Evolutionary conservation across 2,797 vertebrate species (phyloP).

Genomic region (Mallotus villosus): DNA sequence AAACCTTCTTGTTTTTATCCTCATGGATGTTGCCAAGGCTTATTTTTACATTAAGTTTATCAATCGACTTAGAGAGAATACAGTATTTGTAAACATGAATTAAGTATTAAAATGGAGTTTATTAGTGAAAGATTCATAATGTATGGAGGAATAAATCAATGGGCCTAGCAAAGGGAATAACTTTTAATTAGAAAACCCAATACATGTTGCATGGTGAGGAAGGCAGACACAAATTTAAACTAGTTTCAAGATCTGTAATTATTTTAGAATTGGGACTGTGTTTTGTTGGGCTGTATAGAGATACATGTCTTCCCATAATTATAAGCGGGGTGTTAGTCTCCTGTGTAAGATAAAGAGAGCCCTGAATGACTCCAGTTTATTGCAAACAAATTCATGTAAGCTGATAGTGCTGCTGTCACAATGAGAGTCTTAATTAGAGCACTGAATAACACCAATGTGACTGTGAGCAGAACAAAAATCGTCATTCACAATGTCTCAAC

Average conservation of each 20-base stretch:
- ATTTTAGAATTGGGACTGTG: conserved; percentile 25
- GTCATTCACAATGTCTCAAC: conserved; percentile 48
- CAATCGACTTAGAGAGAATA: conserved; percentile 16
- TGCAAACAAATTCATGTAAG: conserved; percentile 55
- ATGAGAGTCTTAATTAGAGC: conserved; percentile 68
- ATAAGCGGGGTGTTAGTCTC: conserved; percentile 52
- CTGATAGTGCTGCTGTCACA: conserved; percentile 49
- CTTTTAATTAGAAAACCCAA: conserved; percentile 33
- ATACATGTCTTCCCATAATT: conserved; percentile 42
- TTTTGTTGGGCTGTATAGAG: conserved; percentile 30
- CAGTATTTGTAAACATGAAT: conserved; percentile 1
- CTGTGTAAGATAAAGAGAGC: conserved; percentile 53
- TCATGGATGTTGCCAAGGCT: neutral
- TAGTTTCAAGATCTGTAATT: conserved; percentile 44
- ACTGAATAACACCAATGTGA: conserved; percentile 49
- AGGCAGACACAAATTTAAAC: conserved; percentile 28
- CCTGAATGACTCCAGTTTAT: conserved; percentile 62
- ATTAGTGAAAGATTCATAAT: conserved; percentile 26
- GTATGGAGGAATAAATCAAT: conserved; percentile 27
- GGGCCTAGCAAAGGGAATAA: conserved; percentile 23
- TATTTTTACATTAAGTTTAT: conserved; percentile 4
- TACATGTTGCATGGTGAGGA: conserved; percentile 29
- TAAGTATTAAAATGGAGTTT: conserved; percentile 5
- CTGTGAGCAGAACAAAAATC: conserved; percentile 30
- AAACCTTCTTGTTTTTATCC: neutral